Base-by-base conservation (phyloP, 2,888 invertebrate species). In the Bimastos eiseni region DNA sequence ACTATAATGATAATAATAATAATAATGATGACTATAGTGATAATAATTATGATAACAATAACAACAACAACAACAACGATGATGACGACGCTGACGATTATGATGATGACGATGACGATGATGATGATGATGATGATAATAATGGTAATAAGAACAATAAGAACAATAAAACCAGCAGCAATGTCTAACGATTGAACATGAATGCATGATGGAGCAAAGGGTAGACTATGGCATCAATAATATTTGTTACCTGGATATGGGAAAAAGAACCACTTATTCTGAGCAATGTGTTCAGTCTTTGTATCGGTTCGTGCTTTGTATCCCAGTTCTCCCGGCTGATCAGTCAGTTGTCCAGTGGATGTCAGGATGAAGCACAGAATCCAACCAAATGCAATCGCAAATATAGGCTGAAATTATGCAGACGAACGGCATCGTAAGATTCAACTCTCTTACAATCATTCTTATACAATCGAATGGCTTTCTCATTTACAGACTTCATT, bases 301-400 rank as follows among this genome's bases (percentile, higher is more conserved):
- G 55, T 89, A 92, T 95, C 95, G 0, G 95, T 95, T 8, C 95
- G 93, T 6, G 95, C 95, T 1, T 83, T 83, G 92, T 94, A 93
- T 34, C 95, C 94, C 94, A 94, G 94, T 5, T 92, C 90, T 95
- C 95, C 91, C 0, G 92, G 91, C n/a, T 93, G 92, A 13, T 91
- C 90, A 1, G 94, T 34, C 97, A 96, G 92, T 0, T 92, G 94
- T 37, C 93, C 93, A 0, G 94, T 93, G 19, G 93, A 93, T 0
- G 95, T 95, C 34, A 95, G 92, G 19, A 95, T 93, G 34, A 92
- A 92, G 91, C 94, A 95, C 19, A 95, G 91, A 17, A 93, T 34
- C 95, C 95, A 95, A 0, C 37, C 89, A 70, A 70, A 91, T 6
- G 86, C 38, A 36, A 90, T 90, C 30, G 90, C 90, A 34, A 90